Evolutionary conservation across 2,113 vertebrate genomes (phyloP), one percentile per base, ranked within the genome.

Genomic region (Siphamia tubifer): DNA sequence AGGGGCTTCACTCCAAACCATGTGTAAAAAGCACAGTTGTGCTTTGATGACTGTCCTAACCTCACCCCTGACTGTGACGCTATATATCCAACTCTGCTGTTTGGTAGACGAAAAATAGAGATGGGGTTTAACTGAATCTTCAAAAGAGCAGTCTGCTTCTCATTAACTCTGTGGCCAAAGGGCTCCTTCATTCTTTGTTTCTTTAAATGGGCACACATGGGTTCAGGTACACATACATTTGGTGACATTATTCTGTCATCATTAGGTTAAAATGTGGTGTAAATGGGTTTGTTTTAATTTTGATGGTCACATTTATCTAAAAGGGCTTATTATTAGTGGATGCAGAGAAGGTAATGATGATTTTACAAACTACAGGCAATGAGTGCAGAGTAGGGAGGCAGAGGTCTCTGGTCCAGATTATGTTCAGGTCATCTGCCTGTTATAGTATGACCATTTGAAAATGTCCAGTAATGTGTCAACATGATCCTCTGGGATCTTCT

Each of bases 401-500:
- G 24, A 67, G 23, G 36, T 38, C 32, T 42, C 28, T 10, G 13
- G 32, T 39, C 19, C 36, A 12, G 27, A 7, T 28, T 16, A 35
- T 19, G 13, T 36, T 45, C 39, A n/a, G 42, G 28, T 63, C 54
- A 42, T 35, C 48, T 17, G 3, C 23, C 17, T 42, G 44, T 55
- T 45, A 38, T 58, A n/a, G 45, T 35, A 52, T 52, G 56, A 32
- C 36, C 40, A 62, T 35, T 78, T 75, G 16, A 64, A 71, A 42
- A 81, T 72, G 42, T 47, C 53, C 47, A 27, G 47, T 39, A 27
- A 15, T 3, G 28, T 49, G 8, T 69, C 15, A 12, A 62, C 20
- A 39, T 43, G 53, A 60, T 66, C 72, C 68, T 39, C 54, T 17
- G 54, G 64, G 68, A 69, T 58, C 58, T n/a, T 68, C 20, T 47